Percentiles rank a stretch among this genome's conserved stretches.
Conservation (phyloP, 2,113 vertebrate genomes). For the Atlantisia rogersi region DNA sequence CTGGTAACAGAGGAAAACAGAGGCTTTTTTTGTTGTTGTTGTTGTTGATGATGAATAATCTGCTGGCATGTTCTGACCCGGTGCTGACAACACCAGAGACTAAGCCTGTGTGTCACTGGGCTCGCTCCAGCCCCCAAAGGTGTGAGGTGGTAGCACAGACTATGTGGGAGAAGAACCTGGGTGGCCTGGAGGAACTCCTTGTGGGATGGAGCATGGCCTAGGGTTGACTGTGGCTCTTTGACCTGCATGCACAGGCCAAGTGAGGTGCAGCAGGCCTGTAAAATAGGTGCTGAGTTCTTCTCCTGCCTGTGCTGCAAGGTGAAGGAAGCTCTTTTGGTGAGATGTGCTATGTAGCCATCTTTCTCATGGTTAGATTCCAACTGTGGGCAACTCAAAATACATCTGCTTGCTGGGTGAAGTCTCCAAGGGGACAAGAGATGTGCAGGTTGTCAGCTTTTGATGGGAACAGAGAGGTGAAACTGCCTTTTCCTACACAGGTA, state of each 20-base stretch:
- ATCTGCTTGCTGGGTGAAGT: fast-evolving
- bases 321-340: not conserved
- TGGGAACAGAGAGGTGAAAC: not conserved
- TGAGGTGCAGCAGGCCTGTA: not conserved
- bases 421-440: not conserved
- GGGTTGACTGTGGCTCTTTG: not conserved
- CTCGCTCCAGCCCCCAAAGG: not conserved
- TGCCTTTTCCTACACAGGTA: not conserved
- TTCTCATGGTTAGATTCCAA: not conserved
- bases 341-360: not conserved
- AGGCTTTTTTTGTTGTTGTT: not conserved
- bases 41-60: conserved; percentile 40
- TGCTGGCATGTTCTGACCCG: conserved; percentile 5
- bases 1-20: not conserved
- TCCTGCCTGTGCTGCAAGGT: fast-evolving
- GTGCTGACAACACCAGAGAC: not conserved
- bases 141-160: not conserved
- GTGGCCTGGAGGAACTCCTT: not conserved
- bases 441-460: not conserved
- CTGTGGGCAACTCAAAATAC: not conserved
- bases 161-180: fast-evolving
- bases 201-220: not conserved
- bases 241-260: fast-evolving
- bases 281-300: not conserved
- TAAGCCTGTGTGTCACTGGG: not conserved